Evolutionary conservation across 1,140 invertebrate species (phyloP).

Genomic region (Sesamia nonagrioides): DNA sequence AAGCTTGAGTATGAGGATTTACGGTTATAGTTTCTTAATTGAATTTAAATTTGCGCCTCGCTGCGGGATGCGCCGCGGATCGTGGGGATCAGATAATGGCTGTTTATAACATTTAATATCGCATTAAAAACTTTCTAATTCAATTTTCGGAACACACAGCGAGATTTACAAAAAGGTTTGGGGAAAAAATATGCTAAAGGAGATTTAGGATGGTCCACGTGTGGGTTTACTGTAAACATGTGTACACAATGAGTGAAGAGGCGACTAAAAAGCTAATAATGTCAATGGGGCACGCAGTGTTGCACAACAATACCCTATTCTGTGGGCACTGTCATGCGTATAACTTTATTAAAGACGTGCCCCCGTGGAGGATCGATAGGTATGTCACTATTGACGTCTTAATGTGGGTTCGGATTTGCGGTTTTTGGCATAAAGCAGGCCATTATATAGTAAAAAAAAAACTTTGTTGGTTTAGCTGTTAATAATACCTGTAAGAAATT

Average conservation of each 20-base stretch:
- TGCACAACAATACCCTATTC: constrained; percentile 77
- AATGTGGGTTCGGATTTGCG: constrained; percentile 44
- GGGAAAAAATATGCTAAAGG: constrained; percentile 36
- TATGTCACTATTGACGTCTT: constrained; percentile 49
- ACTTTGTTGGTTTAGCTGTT: constrained; percentile 13
- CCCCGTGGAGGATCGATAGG: constrained; percentile 79
- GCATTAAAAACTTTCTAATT: constrained; percentile 66
- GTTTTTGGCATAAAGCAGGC: constrained; percentile 32
- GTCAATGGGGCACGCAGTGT: constrained; percentile 76
- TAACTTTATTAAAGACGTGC: constrained; percentile 80
- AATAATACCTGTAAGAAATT: neutral
- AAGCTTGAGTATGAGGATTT: constrained; percentile 50
- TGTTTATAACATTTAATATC: constrained; percentile 51
- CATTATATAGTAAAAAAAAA: constrained; percentile 19
- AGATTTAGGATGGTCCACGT: constrained; percentile 43
- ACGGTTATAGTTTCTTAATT: constrained; percentile 68
- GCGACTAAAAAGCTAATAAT: constrained; percentile 79
- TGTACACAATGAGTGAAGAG: constrained; percentile 64
- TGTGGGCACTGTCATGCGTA: constrained; percentile 73
- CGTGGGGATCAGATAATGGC: constrained; percentile 65
- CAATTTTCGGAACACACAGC: constrained; percentile 47
- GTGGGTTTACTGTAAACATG: constrained; percentile 52
- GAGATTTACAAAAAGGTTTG: constrained; percentile 38
- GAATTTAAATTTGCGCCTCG: constrained; percentile 71
- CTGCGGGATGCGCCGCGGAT: constrained; percentile 67